A percentile compares a stretch with the other conserved stretches of the same genome.
phyloP scores from a whole-genome alignment of 2,797 vertebrate species.

The Champsocephalus gunnari region DNA sequence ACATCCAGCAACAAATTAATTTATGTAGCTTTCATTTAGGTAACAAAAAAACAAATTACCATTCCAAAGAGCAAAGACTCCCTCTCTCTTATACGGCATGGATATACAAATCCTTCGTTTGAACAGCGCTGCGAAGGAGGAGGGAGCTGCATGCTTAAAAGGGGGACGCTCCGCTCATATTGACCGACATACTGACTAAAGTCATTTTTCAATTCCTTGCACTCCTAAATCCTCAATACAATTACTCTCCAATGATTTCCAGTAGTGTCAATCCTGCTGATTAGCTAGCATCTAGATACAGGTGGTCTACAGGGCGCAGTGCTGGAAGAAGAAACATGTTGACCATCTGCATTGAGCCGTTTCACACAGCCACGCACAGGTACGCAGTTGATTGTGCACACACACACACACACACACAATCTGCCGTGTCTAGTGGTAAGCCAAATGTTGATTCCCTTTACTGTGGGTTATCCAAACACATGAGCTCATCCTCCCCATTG shows the following conservation, averaged over 20 bases:
- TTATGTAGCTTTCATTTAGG: slow-evolving; percentile 74
- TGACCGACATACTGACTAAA: slow-evolving; percentile 68
- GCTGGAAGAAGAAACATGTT: slow-evolving; percentile 62
- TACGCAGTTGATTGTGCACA: slow-evolving; percentile 6
- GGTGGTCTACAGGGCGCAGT: slow-evolving; percentile 43
- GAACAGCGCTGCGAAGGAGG: slow-evolving; percentile 38
- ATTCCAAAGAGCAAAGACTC: slow-evolving; percentile 67
- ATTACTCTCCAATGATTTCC: slow-evolving; percentile 83
- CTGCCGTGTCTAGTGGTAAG: neutral
- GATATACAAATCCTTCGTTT: slow-evolving; percentile 70
- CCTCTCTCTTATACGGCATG: slow-evolving; percentile 46
- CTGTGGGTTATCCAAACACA: slow-evolving; percentile 24
- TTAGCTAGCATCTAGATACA: slow-evolving; percentile 71
- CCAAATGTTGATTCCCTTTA: slow-evolving; percentile 9
- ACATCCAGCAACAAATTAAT: slow-evolving; percentile 73
- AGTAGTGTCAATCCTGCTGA: slow-evolving; percentile 71
- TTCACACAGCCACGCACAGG: slow-evolving; percentile 27
- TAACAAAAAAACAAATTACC: slow-evolving; percentile 72
- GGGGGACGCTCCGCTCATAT: slow-evolving; percentile 60
- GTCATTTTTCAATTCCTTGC: slow-evolving; percentile 74
- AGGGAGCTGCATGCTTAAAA: slow-evolving; percentile 34
- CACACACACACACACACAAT: neutral
- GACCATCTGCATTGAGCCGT: slow-evolving; percentile 60
- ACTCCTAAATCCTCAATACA: slow-evolving; percentile 73
- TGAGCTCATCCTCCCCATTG: slow-evolving; percentile 43